Evolutionary conservation across 2,888 invertebrate genomes (phyloP), one percentile per base, ranked within the genome.

Genomic region (Tenthredo amoena): DNA sequence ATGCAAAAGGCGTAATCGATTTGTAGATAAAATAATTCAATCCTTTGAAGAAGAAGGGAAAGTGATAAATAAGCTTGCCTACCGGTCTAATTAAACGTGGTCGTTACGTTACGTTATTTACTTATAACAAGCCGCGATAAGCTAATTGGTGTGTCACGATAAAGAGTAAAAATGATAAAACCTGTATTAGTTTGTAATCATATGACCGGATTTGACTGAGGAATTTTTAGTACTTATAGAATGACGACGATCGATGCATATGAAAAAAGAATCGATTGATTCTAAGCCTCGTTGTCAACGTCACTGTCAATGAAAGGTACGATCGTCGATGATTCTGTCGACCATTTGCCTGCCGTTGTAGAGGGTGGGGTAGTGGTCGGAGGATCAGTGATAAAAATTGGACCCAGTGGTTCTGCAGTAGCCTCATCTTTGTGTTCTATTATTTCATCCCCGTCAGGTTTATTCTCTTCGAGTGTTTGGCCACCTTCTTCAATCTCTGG

Each of bases 331-430:
- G 90, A 81, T 86, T 93, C 92, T 10, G 92, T 91, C 34, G 93
- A 93, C 93, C 93, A 93, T 89, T 93, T 93, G 62, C 92, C 93
- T 9, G 92, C 92, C 4, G 93, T 93, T 10, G 92, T 92, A 9
- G 91, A 88, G 34, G 92, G 90, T 85, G 92, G 91, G 18, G 88
- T 88, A 50, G 77, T 58, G 40, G 88, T 87, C 43, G 92, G 91
- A 34, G 91, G 88, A 87, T 91, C 91, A 40, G 93, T 93, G 72
- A 93, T 90, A 79, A 91, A 88, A 72, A 93, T 92, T 7, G 91
- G 91, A 5, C 90, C 92, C 50, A 93, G 87, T 1, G 92, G 91
- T 86, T 92, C 92, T 0, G 58, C 31, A 82, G 85, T 82, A 2
- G 50, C 43, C 55, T 58, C 85, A 47, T 85, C 85, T 40, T 82